Evolutionary conservation across 2,888 invertebrate species (phyloP), one percentile per base, ranked within the genome.

Genomic region (Drosophila kanekoi): DNA sequence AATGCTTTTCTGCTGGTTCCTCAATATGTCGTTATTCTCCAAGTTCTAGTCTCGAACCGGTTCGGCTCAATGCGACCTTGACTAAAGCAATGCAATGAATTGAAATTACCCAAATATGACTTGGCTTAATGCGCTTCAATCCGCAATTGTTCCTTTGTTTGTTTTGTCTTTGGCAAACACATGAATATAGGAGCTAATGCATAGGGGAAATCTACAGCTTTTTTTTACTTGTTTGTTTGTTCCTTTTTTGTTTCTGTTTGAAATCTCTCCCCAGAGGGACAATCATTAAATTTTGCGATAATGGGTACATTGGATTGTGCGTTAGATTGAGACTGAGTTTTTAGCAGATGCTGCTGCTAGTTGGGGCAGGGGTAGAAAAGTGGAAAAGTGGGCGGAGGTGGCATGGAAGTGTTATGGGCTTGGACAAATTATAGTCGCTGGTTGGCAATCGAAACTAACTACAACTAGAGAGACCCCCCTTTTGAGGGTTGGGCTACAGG

Each of bases 231-330:
- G 13, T 35, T 58, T 33, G 38, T 35, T 41, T 59, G 20, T 9
- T 6, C 41, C 13, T 60, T 3, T 18, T 18, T 18, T 6, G 9
- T 52, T 40, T 48, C 28, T 47, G 37, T 20, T 32, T 38, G 37
- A 47, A 66, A 64, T 64, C 44, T 67, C 18, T 56, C 67, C 67
- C 67, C 20, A 28, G 67, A 67, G 67, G 45, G 33, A 33, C 13
- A 54, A 38, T 40, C 67, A 67, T 67, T 67, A 67, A 64, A 67
- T 67, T 67, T 67, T 67, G 67, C 13, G 56, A 45, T 54, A 38
- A 59, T 64, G 54, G 37, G 33, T 33, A 33, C 45, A 51, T 63
- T 43, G 63, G 51, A 51, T 64, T 64, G 41, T 43, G 43, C 51
- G 11, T 48, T 16, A 43, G 13, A 28, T 11, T 37, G 32, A n/a